Evolutionary conservation across 2,888 invertebrate genomes (phyloP).

Genomic region (Ptychoptera albimana): DNA sequence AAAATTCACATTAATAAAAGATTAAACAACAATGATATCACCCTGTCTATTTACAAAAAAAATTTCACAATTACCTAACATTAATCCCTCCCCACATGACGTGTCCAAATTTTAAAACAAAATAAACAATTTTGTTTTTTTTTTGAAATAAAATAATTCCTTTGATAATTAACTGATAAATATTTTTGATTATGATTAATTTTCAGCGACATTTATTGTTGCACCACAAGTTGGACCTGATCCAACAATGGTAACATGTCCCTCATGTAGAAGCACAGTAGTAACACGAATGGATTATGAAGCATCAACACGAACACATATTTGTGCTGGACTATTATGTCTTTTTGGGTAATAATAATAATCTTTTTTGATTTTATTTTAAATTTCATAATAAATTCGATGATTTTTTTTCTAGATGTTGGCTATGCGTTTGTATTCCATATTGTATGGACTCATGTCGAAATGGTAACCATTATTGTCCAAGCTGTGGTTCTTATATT

Average conservation of each 20-base stretch:
- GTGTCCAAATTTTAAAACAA: no score
- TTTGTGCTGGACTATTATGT: slow-evolving; percentile 36
- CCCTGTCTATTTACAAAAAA: no score
- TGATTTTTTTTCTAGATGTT: no score
- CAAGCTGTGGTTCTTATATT: slow-evolving; percentile 30
- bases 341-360: slow-evolving; percentile 16
- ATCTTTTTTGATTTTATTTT: not conserved
- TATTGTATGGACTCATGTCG: slow-evolving; percentile 28
- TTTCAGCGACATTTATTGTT: slow-evolving; percentile 1
- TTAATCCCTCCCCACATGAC: no score
- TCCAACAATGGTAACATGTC: slow-evolving; percentile 30
- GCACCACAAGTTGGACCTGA: slow-evolving; percentile 25
- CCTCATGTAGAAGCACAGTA: slow-evolving; percentile 31
- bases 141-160: no score
- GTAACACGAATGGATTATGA: slow-evolving; percentile 29
- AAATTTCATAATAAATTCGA: no score
- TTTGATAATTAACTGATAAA: no score
- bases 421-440: slow-evolving; percentile 32
- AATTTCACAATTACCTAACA: no score
- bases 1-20: no score
- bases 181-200: not conserved
- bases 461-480: slow-evolving; percentile 33
- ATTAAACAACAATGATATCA: no score
- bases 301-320: slow-evolving; percentile 35
- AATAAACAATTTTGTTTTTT: not conserved